Conservation (phyloP, 2,113 vertebrate genomes). For the Oncorhynchus keta region DNA sequence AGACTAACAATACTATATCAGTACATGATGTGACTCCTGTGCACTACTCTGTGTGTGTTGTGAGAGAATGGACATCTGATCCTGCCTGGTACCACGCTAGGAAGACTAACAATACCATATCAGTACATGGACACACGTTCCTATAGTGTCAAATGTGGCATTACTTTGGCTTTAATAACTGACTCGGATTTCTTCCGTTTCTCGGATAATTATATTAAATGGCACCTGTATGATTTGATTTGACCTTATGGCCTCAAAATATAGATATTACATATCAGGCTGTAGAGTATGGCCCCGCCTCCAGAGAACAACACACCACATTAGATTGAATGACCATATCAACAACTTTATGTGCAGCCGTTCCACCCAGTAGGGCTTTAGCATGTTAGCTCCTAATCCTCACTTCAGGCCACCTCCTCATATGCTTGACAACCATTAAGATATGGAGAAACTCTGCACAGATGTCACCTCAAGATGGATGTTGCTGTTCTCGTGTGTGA, state of each 20-base stretch:
- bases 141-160: constrained; percentile 50
- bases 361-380: constrained; percentile 76
- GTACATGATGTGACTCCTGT: constrained; percentile 14
- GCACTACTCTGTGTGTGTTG: constrained; percentile 12
- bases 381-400: constrained; percentile 85
- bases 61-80: constrained; percentile 52
- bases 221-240: constrained; percentile 51
- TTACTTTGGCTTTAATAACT: constrained; percentile 61
- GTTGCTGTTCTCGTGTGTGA: constrained; percentile 78
- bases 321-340: constrained; percentile 84
- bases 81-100: constrained; percentile 34
- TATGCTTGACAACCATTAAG: constrained; percentile 77
- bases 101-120: constrained; percentile 39
- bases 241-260: constrained; percentile 72
- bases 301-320: constrained; percentile 81
- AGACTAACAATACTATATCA: constrained; percentile 46
- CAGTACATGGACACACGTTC: constrained; percentile 52
- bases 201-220: constrained; percentile 77
- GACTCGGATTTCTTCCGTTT: constrained; percentile 65
- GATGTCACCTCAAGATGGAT: constrained; percentile 89
- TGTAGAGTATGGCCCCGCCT: constrained; percentile 78
- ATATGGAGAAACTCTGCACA: constrained; percentile 86
- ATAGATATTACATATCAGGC: constrained; percentile 80
- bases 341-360: constrained; percentile 77
- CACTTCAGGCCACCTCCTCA: constrained; percentile 53